Evolutionary conservation across 2,797 vertebrate genomes (phyloP).

Genomic region (Macroramphosus scolopax): DNA sequence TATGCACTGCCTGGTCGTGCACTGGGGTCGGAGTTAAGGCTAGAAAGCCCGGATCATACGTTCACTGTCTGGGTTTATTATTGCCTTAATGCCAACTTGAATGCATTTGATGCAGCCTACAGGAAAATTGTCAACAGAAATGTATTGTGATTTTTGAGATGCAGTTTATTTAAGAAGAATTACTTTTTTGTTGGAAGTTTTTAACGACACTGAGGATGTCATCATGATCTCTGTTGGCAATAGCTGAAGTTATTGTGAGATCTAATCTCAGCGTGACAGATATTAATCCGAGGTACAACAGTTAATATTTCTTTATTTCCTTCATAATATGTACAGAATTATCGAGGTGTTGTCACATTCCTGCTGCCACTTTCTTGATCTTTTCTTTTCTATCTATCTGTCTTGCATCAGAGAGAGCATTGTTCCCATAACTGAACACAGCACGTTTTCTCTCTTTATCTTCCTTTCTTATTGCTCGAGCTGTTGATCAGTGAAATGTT

Average conservation of each 20-base stretch:
- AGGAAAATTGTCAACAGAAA: constrained; percentile 5
- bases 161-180: constrained; percentile 3
- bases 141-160: constrained; percentile 10
- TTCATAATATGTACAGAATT: not conserved
- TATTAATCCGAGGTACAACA: not conserved
- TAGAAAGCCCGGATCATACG: constrained; percentile 22
- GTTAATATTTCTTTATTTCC: not conserved
- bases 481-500: not conserved
- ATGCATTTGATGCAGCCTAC: constrained; percentile 13
- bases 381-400: constrained; percentile 3
- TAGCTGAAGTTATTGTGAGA: not conserved
- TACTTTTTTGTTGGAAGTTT: too few species aligned
- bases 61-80: constrained; percentile 30
- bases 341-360: constrained; percentile 3
- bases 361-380: not conserved
- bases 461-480: constrained; percentile 10
- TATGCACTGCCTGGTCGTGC: constrained; percentile 13
- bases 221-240: not conserved
- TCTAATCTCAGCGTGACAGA: not conserved
- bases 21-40: constrained; percentile 12
- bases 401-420: constrained; percentile 1
- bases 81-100: constrained; percentile 9
- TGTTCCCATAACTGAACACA: constrained; percentile 17
- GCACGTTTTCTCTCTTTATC: constrained; percentile 10
- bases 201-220: too few species aligned